Evolutionary conservation across 1,140 invertebrate genomes (phyloP).

Genomic region (Lucilia sericata): DNA sequence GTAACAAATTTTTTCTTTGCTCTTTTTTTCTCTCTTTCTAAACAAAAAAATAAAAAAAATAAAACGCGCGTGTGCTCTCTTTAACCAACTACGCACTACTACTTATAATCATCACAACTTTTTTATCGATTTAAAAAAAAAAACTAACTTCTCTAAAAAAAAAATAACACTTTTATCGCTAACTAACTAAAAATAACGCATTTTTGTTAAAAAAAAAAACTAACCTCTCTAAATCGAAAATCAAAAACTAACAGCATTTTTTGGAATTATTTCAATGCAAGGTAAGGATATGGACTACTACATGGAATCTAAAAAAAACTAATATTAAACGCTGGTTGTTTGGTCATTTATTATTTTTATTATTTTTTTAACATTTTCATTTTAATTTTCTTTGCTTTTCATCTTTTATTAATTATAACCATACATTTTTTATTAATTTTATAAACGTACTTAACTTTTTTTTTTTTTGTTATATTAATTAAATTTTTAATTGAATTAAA

Average conservation of each 20-base stretch:
- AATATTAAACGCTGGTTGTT: conserved; percentile 46
- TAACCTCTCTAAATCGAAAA: conserved; percentile 45
- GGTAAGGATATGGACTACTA: conserved; percentile 78
- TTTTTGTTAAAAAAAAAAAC: conserved; percentile 33
- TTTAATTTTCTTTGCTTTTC: not conserved
- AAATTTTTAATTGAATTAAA: not conserved
- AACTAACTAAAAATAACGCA: not conserved
- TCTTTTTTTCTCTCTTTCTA: conserved; percentile 66
- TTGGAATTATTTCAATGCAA: conserved; percentile 98
- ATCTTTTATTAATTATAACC: not conserved
- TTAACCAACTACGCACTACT: conserved; percentile 55
- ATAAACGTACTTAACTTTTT: not conserved
- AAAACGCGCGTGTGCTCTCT: not conserved
- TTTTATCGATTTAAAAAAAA: conserved; percentile 50
- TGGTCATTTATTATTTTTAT: conserved; percentile 2
- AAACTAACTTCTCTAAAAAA: conserved; percentile 50
- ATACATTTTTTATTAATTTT: not conserved
- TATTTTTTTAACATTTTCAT: not conserved
- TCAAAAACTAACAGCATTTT: conserved; percentile 83
- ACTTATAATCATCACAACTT: conserved; percentile 51
- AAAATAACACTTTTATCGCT: conserved; percentile 13
- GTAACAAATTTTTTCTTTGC: conserved; percentile 62
- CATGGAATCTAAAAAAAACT: conserved; percentile 30
- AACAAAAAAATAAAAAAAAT: not conserved
- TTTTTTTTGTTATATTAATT: conserved; percentile 12